Percentiles rank a stretch among this genome's conserved stretches.
Conservation (phyloP, 2,797 vertebrate species). For the Pipistrellus pygmaeus region DNA sequence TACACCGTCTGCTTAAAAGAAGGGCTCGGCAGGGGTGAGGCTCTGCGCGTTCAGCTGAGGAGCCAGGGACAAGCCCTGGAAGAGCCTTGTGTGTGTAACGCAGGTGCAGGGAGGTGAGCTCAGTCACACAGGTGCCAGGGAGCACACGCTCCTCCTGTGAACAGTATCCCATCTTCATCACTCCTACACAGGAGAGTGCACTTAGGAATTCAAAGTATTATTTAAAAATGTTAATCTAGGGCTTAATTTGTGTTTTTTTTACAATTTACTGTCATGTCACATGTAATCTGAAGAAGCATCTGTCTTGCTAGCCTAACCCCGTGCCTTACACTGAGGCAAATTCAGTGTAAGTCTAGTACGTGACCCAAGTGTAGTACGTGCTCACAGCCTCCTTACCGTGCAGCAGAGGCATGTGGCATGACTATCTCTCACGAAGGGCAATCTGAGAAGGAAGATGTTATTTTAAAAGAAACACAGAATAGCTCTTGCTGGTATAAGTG, state of each 20-base stretch:
- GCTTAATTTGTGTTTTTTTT: not conserved
- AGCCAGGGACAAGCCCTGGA: not conserved
- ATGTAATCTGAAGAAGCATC: not conserved
- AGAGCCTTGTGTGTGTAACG: not conserved
- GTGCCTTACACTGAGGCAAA: not conserved
- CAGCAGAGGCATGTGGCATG: not conserved
- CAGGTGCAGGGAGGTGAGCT: not conserved
- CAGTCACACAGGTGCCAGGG: not conserved
- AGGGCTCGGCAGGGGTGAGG: not conserved
- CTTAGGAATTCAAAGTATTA: not conserved
- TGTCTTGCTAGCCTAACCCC: not conserved
- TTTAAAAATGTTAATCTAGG: conserved; percentile 14
- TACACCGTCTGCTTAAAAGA: too few relatives aligned
- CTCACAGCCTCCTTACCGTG: not conserved
- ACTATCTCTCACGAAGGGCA: not conserved
- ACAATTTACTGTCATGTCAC: not conserved
- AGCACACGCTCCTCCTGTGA: not conserved
- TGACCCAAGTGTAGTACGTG: not conserved
- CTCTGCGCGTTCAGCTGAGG: not conserved
- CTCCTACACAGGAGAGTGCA: not conserved
- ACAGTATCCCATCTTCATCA: not conserved
- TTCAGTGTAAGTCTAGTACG: too few relatives aligned
- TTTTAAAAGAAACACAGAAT: not conserved
- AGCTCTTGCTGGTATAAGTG: not conserved
- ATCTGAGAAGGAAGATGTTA: not conserved